These are phyloP conservation scores for Diplazon laetatorius DNA, from an alignment of 2,888 invertebrate species.

Conservation along the genomic window DNA sequence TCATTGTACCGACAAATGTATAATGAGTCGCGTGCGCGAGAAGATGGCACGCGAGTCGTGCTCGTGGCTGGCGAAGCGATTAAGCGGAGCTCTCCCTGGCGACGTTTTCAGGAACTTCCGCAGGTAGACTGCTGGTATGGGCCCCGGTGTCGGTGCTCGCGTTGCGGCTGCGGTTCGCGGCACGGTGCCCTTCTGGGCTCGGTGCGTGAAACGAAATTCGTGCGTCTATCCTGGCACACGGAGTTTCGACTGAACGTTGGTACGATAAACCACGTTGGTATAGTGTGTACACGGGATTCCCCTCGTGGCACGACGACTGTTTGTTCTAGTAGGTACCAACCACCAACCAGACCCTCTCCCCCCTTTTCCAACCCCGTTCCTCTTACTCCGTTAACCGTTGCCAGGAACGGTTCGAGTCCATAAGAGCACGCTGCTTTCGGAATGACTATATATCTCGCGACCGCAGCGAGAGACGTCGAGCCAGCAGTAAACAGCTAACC, in stretches of 20 bases:
- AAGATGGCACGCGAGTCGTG: not conserved
- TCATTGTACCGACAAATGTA: slow-evolving; percentile 29
- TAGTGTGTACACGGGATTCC: slow-evolving; percentile 22
- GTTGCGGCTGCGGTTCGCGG: slow-evolving; percentile 16
- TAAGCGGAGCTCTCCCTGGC: slow-evolving; percentile 4
- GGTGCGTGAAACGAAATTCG: slow-evolving; percentile 38
- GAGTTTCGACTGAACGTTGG: slow-evolving; percentile 17
- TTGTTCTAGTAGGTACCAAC: slow-evolving; percentile 44
- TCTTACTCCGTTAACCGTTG: not conserved
- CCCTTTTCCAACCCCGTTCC: not conserved
- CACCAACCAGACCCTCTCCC: not conserved
- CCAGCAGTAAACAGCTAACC: slow-evolving; percentile 58
- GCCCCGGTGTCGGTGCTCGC: too few species aligned
- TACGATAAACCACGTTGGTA: slow-evolving; percentile 30
- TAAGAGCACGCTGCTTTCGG: slow-evolving; percentile 31
- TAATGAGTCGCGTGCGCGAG: slow-evolving; percentile 28
- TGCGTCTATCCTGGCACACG: not conserved
- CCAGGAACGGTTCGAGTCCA: slow-evolving; percentile 44
- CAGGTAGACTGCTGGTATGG: slow-evolving; percentile 3
- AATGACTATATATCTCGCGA: slow-evolving; percentile 54
- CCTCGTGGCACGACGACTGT: slow-evolving; percentile 48
- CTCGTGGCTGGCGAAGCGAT: not conserved
- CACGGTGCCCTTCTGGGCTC: not conserved
- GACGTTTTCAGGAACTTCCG: slow-evolving; percentile 24
- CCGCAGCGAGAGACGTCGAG: slow-evolving; percentile 57